These are phyloP conservation scores for Macrobrachium rosenbergii DNA, from an alignment of 1,140 invertebrate genomes.

Conservation along the genomic window DNA sequence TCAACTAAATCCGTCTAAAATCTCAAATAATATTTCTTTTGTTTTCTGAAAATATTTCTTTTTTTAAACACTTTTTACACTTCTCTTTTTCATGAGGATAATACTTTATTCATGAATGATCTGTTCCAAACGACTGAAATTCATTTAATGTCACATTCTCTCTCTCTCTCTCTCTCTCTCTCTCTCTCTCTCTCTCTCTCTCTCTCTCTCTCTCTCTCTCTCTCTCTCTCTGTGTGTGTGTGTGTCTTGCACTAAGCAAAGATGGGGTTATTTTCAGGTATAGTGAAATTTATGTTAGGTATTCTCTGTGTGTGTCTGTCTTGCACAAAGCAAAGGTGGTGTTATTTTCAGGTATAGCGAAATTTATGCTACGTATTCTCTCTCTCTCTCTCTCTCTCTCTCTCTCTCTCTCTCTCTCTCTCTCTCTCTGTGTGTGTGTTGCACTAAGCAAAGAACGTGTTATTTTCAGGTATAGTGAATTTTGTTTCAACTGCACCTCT, in stretches of 20 bases:
- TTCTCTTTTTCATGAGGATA: neutral
- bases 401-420: too few relatives aligned
- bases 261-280: neutral
- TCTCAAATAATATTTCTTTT: too few relatives aligned
- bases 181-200: neutral
- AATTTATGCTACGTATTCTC: neutral
- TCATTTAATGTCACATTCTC: neutral
- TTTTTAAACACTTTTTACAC: neutral
- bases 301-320: neutral
- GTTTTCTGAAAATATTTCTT: too few relatives aligned
- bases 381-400: neutral
- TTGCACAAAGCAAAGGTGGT: neutral
- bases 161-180: neutral
- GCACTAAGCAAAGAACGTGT: too few relatives aligned
- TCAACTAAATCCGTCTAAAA: too few relatives aligned
- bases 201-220: conserved; percentile 20
- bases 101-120: neutral
- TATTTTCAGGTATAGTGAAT: too few relatives aligned
- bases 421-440: too few relatives aligned
- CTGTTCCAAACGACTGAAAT: neutral
- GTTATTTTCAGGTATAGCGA: too few relatives aligned
- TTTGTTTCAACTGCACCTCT: too few relatives aligned
- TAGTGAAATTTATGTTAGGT: too few relatives aligned
- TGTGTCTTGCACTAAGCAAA: neutral
- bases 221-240: conserved; percentile 12